Base-by-base conservation (phyloP, 2,113 vertebrate genomes). In the Isichthys henryi region DNA sequence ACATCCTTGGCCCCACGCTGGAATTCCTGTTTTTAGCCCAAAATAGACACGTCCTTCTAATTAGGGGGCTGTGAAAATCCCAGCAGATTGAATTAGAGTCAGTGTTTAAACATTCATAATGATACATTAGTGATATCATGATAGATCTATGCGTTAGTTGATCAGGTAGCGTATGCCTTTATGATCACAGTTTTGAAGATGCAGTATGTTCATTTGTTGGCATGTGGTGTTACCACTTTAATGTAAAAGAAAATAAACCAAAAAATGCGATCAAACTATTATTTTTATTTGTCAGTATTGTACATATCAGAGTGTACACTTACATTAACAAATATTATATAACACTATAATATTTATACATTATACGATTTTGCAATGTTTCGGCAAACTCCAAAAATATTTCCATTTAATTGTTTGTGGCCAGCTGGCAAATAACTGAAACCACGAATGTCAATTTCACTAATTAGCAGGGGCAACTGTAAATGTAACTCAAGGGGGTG, bases 1-100 rank as follows among this genome's bases (percentile, higher is more conserved):
- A 95, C 94, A 93, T 90, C 90, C 93, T 92, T 90, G 88, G 91
- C 92, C 88, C 66, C 91, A 92, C 92, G 92, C 93, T 90, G 90
- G 31, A 0, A 87, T 91, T 93, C 86, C 77, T 90, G 89, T 90
- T 90, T 92, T 91, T 91, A 91, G 88, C 90, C 89, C 31, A 13
- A 92, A 90, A 19, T 92, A 88, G 89, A 84, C 91, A 87, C 8
- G 21, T 86, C 90, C 66, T 48, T 89, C 84, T 48, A 46, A 84
- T 46, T 46, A 46, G 8, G 39, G 48, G 43, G 45, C 82, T 1
- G 21, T 11, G 45, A 49, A 84, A 84, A 1, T 84, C 21, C 45
- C 21, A 84, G 43, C 21, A 46, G 82, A 13, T 11, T 84, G 35
- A 48, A 48, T 48, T 84, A 45, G 21, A 84, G 45, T 23, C 45